Base-by-base conservation (phyloP, 2,888 invertebrate genomes). In the Conchocele bisecta region DNA sequence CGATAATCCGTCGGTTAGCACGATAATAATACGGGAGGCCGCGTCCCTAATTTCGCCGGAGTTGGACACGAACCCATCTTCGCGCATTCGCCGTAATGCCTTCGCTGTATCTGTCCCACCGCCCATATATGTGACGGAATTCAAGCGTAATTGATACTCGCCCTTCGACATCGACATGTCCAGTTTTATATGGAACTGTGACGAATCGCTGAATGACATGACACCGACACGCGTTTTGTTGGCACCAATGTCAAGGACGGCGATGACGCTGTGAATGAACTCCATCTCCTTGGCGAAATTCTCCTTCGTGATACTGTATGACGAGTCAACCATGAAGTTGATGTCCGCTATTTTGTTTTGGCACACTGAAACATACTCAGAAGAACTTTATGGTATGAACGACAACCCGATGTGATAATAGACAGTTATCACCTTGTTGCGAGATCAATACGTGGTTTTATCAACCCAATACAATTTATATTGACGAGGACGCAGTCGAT, bases 1-100 rank as follows among this genome's bases (percentile, higher is more conserved):
- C 0, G 87, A 87, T 26, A 84, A 61, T 5, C 88, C 89, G 64
- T 89, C 88, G 0, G 89, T 89, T 22, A 88, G 68, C 6, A 89
- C 74, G n/a, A 89, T 83, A 2, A 80, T 86, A 11, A 89, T 80
- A 53, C 81, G 78, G 0, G 84, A 83, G 7, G 83, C 86, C 5
- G 54, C 69, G 0, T 59, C 64, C 20, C 84, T 54, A 2, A 73
- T 76, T 7, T 24, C 44, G 6, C 48, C 35, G 1, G 66, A 9
- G 3, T 48, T 44, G 11, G 66, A 59, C 22, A 61, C 63, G 58
- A 86, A 85, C 17, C 86, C 83, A 24, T 74, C 74, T 15, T 79
- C 67, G 2, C 82, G 72, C 39, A 83, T 73, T 54, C 70, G 83
- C 1, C 71, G 42, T 7, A 86, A 59, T 9, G 84, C 84, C 3